Evolutionary conservation across 2,113 vertebrate species (phyloP).

Genomic region (Connochaetes taurinus): DNA sequence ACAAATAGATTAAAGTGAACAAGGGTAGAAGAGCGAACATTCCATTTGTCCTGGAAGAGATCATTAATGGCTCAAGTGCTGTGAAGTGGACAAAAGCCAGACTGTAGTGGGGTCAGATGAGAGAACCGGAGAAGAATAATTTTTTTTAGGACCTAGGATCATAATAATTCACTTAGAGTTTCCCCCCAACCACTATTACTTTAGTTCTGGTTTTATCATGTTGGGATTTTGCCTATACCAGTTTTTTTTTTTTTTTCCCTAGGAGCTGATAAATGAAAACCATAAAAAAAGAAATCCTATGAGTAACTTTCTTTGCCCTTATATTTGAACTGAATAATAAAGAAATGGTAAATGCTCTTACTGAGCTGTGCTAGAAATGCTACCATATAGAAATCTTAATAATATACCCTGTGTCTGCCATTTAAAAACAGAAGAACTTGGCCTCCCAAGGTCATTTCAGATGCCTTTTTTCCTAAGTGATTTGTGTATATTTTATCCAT

Average conservation of each 20-base stretch:
- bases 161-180: conserved; percentile 54
- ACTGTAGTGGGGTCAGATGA: conserved; percentile 63
- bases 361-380: conserved; percentile 31
- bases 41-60: conserved; percentile 52
- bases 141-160: conserved; percentile 55
- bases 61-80: conserved; percentile 64
- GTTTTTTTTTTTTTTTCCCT: conserved; percentile 46
- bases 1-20: conserved; percentile 51
- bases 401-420: conserved; percentile 27
- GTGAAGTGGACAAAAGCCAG: conserved; percentile 71
- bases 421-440: conserved; percentile 67
- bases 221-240: conserved; percentile 57
- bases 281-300: conserved; percentile 46
- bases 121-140: conserved; percentile 51
- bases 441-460: conserved; percentile 66
- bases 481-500: conserved; percentile 77
- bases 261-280: conserved; percentile 61
- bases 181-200: conserved; percentile 12
- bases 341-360: conserved; percentile 54
- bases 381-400: conserved; percentile 57
- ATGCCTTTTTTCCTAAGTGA: conserved; percentile 64
- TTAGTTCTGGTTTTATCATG: conserved; percentile 51
- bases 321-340: conserved; percentile 71
- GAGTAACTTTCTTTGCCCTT: conserved; percentile 68
- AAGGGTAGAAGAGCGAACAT: not conserved